Conservation (phyloP, 2,113 vertebrate genomes). For the Mystacornis crossleyi region DNA sequence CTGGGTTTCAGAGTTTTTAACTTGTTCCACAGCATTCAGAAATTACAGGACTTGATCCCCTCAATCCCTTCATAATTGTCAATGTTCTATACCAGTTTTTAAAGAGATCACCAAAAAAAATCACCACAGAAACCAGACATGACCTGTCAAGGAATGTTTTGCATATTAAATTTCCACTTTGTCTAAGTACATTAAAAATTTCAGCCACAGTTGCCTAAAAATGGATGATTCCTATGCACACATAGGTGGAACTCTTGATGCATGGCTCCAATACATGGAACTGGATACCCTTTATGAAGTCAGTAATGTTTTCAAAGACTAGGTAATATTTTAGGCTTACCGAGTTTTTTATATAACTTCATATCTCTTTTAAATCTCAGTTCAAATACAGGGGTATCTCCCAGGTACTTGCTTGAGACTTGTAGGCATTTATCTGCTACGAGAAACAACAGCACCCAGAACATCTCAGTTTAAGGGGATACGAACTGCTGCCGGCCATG, state of each 20-base stretch:
- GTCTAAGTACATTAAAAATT: background rate
- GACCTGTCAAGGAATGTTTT: background rate
- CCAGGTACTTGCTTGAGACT: background rate
- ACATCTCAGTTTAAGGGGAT: background rate
- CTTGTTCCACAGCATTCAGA: background rate
- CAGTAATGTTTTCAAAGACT: background rate
- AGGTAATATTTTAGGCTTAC: background rate
- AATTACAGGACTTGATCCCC: background rate
- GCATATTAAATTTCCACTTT: background rate
- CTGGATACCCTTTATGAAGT: background rate
- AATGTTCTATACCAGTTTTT: background rate
- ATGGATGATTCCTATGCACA: background rate
- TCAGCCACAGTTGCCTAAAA: background rate
- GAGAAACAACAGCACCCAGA: background rate
- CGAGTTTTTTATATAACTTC: background rate
- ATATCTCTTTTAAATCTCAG: background rate
- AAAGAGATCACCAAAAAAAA: background rate
- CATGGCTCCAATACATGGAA: fast-evolving
- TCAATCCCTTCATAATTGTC: background rate
- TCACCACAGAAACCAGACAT: background rate
- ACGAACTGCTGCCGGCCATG: background rate
- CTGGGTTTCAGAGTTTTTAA: background rate
- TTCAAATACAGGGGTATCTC: background rate
- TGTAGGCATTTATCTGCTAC: background rate
- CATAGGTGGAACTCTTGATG: background rate